Conservation (phyloP, 1,140 invertebrate genomes). For the Thaumetopoea pityocampa region DNA sequence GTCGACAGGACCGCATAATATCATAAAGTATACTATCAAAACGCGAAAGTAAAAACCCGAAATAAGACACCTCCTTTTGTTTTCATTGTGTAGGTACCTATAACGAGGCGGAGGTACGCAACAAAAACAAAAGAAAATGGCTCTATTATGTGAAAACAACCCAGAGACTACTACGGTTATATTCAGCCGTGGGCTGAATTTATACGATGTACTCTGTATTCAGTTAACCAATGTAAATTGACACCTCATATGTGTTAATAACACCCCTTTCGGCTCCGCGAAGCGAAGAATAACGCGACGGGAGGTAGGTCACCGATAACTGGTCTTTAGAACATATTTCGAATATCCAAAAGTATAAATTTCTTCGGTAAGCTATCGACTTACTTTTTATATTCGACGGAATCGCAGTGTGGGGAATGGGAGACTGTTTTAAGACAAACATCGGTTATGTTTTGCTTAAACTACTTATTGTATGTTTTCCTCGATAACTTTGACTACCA, state of each 20-base stretch:
- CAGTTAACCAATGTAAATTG: constrained; percentile 32
- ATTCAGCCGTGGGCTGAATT: constrained; percentile 70
- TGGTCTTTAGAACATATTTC: constrained; percentile 58
- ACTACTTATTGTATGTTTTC: too few relatives aligned
- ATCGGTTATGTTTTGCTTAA: constrained; percentile 36
- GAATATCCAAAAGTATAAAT: constrained; percentile 75
- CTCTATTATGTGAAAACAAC: constrained; percentile 75
- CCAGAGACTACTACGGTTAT: constrained; percentile 65
- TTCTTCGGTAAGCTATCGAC: constrained; percentile 71
- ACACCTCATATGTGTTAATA: constrained; percentile 24
- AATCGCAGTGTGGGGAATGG: constrained; percentile 60
- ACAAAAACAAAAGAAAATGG: constrained; percentile 74
- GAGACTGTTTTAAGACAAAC: constrained; percentile 70
- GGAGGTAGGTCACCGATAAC: constrained; percentile 21
- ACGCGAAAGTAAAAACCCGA: constrained; percentile 41
- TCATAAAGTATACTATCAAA: constrained; percentile 33
- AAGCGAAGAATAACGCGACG: neutral
- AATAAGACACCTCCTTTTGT: constrained; percentile 67
- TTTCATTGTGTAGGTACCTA: constrained; percentile 66
- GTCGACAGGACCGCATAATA: constrained; percentile 22
- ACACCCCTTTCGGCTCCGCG: constrained; percentile 7
- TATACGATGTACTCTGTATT: constrained; percentile 66
- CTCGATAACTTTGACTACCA: too few relatives aligned
- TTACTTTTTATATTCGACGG: constrained; percentile 72
- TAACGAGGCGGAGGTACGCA: constrained; percentile 56